phyloP scores from a whole-genome alignment of 2,113 vertebrate species.

The Lutjanus erythropterus region DNA sequence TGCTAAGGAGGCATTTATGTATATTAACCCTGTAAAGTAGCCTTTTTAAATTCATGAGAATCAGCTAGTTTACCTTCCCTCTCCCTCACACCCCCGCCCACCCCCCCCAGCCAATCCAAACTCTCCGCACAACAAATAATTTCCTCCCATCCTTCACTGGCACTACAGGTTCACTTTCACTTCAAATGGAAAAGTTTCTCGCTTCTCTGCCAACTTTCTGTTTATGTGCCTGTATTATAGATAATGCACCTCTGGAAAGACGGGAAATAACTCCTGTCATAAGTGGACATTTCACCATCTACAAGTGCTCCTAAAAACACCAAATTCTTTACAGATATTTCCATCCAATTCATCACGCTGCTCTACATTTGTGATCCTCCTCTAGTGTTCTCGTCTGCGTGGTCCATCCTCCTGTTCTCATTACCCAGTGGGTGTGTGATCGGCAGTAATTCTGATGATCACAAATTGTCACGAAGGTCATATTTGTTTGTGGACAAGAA shows the following conservation, averaged over 20 bases:
- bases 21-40: slow-evolving; percentile 82
- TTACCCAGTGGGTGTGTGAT: slow-evolving; percentile 40
- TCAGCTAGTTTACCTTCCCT: slow-evolving; percentile 69
- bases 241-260: slow-evolving; percentile 44
- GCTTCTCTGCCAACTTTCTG: slow-evolving; percentile 52
- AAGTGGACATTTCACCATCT: slow-evolving; percentile 37
- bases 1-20: slow-evolving; percentile 81
- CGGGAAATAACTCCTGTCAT: slow-evolving; percentile 28
- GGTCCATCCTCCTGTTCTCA: not conserved
- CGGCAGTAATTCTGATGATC: slow-evolving; percentile 42
- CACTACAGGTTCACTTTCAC: slow-evolving; percentile 60
- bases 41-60: slow-evolving; percentile 85
- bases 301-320: slow-evolving; percentile 32
- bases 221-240: slow-evolving; percentile 38
- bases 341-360: slow-evolving; percentile 10
- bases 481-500: slow-evolving; percentile 66
- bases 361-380: not conserved
- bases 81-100: not conserved
- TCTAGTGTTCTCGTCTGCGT: not conserved
- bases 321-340: slow-evolving; percentile 30
- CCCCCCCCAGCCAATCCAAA: slow-evolving; percentile 33
- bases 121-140: slow-evolving; percentile 67
- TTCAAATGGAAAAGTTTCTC: slow-evolving; percentile 71
- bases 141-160: slow-evolving; percentile 59
- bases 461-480: slow-evolving; percentile 62